A percentile compares a stretch with the other conserved stretches of the same genome.
Evolutionary conservation across 2,888 invertebrate genomes (phyloP).

Genomic region (Nipponacmea schrenckii): DNA sequence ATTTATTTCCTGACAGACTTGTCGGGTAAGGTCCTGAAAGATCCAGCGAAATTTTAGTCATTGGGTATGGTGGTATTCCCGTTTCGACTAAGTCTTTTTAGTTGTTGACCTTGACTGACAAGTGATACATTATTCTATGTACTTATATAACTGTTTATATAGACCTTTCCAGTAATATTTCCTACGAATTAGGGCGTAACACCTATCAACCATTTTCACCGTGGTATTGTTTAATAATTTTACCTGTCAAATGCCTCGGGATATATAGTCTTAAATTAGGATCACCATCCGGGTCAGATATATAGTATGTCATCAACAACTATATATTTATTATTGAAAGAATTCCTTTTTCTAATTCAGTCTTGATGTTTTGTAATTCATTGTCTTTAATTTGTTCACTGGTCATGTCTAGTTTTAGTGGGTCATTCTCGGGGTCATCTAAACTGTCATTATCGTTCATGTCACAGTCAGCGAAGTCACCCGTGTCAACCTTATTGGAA

Average conservation of each 20-base stretch:
- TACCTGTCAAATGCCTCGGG: not conserved
- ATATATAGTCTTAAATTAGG: not conserved
- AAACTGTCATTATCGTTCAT: not conserved
- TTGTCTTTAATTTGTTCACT: not conserved
- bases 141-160: slow-evolving; percentile 9
- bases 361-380: not conserved
- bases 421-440: not conserved
- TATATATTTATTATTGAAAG: not conserved
- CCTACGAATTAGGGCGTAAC: slow-evolving; percentile 8
- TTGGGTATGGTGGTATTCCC: slow-evolving; percentile 14
- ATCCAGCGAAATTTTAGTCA: slow-evolving; percentile 20
- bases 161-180: slow-evolving; percentile 23
- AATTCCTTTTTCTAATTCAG: not conserved
- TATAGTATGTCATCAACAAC: not conserved
- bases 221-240: slow-evolving; percentile 11
- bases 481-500: not conserved
- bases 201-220: slow-evolving; percentile 9
- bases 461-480: slow-evolving; percentile 2
- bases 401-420: not conserved
- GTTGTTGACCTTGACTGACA: slow-evolving; percentile 16
- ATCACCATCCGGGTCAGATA: not conserved
- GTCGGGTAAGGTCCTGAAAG: slow-evolving; percentile 23
- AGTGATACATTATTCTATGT: slow-evolving; percentile 1
- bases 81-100: not conserved
- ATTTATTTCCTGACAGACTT: slow-evolving; percentile 20